Percentiles rank a stretch among this genome's conserved stretches.
These are phyloP conservation scores for Enteromius thamalakanensis DNA, from an alignment of 2,797 vertebrate genomes.

Conservation along the genomic window DNA sequence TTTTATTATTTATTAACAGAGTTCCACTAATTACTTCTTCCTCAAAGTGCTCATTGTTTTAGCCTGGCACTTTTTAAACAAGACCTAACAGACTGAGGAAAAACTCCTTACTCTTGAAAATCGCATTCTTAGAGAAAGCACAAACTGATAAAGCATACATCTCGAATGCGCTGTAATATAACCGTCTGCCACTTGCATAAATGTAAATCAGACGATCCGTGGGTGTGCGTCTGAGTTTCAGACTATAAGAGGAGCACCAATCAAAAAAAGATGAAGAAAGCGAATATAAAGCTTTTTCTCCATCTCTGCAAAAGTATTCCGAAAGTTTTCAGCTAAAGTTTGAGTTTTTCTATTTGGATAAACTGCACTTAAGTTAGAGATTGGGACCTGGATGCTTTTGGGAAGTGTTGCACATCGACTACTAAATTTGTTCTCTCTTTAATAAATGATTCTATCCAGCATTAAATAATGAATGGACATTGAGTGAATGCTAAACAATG, in stretches of 20 bases:
- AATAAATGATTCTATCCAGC: background rate
- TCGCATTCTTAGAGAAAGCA: background rate
- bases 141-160: background rate
- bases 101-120: background rate
- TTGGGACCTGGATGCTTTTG: background rate
- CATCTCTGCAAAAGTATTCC: background rate
- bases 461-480: background rate
- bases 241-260: background rate
- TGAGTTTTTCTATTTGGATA: background rate
- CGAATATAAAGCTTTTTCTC: background rate
- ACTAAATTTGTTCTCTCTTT: background rate
- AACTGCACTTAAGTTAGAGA: background rate
- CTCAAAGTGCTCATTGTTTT: background rate
- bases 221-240: background rate
- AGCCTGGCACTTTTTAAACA: background rate
- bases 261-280: background rate
- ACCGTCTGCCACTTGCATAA: background rate
- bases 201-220: background rate
- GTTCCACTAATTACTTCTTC: no score
- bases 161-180: background rate
- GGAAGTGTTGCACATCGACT: background rate
- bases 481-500: slow-evolving; percentile 6
- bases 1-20: background rate
- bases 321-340: background rate
- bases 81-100: no score